Base-by-base conservation (phyloP, 2,888 invertebrate species). In the Patella caerulea region DNA sequence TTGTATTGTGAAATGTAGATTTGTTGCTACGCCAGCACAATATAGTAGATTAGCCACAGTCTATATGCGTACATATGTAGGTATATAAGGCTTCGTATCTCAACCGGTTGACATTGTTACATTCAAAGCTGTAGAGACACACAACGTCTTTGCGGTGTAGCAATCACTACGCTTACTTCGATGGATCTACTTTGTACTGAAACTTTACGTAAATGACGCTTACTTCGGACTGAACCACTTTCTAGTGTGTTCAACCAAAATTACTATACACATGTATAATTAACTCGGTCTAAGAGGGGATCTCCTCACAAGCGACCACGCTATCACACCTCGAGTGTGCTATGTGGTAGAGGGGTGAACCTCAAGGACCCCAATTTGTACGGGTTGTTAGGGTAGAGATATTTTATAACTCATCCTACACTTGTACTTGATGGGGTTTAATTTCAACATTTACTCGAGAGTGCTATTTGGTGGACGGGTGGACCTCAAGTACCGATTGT, bases 141-240 rank as follows among this genome's bases (percentile, higher is more conserved):
- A 19, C 65, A 45, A 19, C 45, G 45, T 65, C 65, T 65, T 65
- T 65, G 24, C 65, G 24, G 65, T 65, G 65, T 65, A 65, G 65
- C 65, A 65, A 24, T 65, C 65, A 65, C 24, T 19, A 65, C 65
- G 65, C 19, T 65, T 65, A 65, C 65, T 65, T 65, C 65, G 65
- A 14, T 24, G 9, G 24, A 65, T 12, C 65, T 3, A 11, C 14
- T 12, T 29, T 29, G 29, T 24, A 24, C 11, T 24, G 11, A 24
- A 11, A 5, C 14, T 19, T 14, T 12, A 11, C 9, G 24, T 11
- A 65, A 65, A 65, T 65, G 19, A 65, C 65, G 65, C 19, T 65
- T 65, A 65, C 65, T 65, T 65, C 19, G 65, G 19, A 24, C 24
- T 65, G 65, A 65, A 19, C 24, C 65, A 65, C 65, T 65, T 65